phyloP scores from a whole-genome alignment of 2,113 vertebrate species.

The Proterorhinus semilunaris region DNA sequence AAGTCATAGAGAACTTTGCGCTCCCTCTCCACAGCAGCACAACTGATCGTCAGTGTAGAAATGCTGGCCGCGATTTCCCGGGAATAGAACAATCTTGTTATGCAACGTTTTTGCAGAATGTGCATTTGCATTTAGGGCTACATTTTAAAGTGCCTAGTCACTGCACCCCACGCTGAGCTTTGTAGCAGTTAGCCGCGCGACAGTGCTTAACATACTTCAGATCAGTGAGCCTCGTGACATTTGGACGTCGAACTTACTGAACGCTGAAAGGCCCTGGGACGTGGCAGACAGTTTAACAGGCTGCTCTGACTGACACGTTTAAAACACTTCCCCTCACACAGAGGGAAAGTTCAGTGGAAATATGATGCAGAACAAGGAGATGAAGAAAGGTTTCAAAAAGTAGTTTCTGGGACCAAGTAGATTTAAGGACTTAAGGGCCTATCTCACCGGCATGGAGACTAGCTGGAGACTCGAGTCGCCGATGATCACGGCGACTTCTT shows the following conservation, averaged over 20 bases:
- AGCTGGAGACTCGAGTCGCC: no score
- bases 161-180: background rate
- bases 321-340: background rate
- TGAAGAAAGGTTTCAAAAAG: no score
- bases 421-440: no score
- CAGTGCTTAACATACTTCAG: background rate
- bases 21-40: no score
- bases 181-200: background rate
- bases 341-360: background rate
- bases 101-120: background rate
- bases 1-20: no score
- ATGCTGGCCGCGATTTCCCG: background rate
- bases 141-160: background rate
- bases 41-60: no score
- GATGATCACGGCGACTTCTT: no score
- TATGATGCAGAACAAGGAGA: background rate
- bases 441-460: no score
- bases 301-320: constrained; percentile 2
- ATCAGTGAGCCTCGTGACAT: background rate
- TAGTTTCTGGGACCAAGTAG: no score
- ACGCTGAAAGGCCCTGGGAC: background rate
- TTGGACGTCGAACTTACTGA: background rate
- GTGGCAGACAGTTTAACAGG: constrained; percentile 7
- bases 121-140: background rate
- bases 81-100: background rate